These are phyloP conservation scores for Neopelma chrysocephalum DNA, from an alignment of 2,797 vertebrate species.

Conservation along the genomic window DNA sequence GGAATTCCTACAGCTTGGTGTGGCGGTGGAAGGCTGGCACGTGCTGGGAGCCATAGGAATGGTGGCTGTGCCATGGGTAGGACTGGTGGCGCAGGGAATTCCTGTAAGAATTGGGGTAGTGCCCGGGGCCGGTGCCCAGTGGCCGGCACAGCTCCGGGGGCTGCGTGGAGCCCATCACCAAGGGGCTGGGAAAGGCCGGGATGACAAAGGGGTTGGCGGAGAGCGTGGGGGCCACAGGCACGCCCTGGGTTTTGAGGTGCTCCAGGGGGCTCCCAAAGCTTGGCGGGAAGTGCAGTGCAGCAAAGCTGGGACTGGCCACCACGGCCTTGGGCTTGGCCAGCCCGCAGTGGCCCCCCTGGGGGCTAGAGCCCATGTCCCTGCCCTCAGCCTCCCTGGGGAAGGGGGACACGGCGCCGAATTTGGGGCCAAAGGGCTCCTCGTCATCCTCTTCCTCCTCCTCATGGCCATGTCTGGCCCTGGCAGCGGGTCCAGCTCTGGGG, in stretches of 20 bases:
- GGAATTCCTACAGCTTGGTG: constrained; percentile 49
- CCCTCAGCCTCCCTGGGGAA: constrained; percentile 65
- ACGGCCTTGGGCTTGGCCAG: constrained; percentile 43
- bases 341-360: constrained; percentile 14
- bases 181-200: constrained; percentile 78
- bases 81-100: constrained; percentile 74
- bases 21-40: constrained; percentile 75
- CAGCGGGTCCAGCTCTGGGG: constrained; percentile 73
- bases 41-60: constrained; percentile 70
- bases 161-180: constrained; percentile 72
- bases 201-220: constrained; percentile 72
- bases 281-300: constrained; percentile 69
- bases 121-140: constrained; percentile 58
- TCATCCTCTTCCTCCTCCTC: not conserved
- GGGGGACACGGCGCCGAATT: constrained; percentile 68
- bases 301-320: constrained; percentile 49
- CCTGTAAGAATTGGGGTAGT: constrained; percentile 61
- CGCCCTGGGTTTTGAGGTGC: constrained; percentile 51
- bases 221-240: not conserved
- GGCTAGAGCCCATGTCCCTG: constrained; percentile 66
- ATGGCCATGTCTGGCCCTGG: constrained; percentile 39
- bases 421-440: constrained; percentile 52
- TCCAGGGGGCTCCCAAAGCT: constrained; percentile 67
- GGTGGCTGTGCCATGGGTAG: constrained; percentile 77
- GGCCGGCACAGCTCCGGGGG: constrained; percentile 74